A percentile compares a stretch with the other conserved stretches of the same genome.
phyloP scores from a whole-genome alignment of 2,113 vertebrate species.

The Lophius piscatorius region DNA sequence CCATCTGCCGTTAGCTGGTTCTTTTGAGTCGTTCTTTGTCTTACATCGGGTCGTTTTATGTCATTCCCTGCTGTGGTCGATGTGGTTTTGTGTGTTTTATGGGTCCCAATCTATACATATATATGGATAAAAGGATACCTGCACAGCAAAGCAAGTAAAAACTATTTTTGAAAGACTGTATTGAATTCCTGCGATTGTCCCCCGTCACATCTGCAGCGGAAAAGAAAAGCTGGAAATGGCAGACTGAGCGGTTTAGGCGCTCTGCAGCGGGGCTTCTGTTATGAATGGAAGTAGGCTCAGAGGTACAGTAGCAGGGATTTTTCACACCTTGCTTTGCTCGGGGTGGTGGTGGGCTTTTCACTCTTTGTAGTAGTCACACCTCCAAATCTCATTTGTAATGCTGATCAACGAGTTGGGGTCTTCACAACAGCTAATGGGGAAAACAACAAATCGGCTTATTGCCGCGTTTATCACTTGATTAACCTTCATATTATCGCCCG shows the following conservation, averaged over 20 bases:
- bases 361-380: conserved; percentile 74
- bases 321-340: conserved; percentile 31
- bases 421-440: conserved; percentile 78
- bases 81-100: too few relatives aligned
- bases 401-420: conserved; percentile 71
- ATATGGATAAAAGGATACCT: neutral
- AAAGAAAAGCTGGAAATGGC: neutral
- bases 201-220: neutral
- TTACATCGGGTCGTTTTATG: neutral
- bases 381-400: conserved; percentile 77
- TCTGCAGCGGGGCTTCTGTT: neutral
- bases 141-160: too few relatives aligned
- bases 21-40: neutral
- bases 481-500: conserved; percentile 68
- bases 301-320: neutral
- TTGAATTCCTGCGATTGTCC: too few relatives aligned
- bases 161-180: too few relatives aligned
- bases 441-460: conserved; percentile 77
- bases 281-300: neutral
- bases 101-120: neutral
- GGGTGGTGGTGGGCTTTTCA: conserved; percentile 38
- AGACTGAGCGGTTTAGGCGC: neutral
- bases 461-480: conserved; percentile 76
- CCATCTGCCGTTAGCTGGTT: neutral
- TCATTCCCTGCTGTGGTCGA: neutral